phyloP scores from a whole-genome alignment of 2,113 vertebrate genomes.

The Salvelinus fontinalis region DNA sequence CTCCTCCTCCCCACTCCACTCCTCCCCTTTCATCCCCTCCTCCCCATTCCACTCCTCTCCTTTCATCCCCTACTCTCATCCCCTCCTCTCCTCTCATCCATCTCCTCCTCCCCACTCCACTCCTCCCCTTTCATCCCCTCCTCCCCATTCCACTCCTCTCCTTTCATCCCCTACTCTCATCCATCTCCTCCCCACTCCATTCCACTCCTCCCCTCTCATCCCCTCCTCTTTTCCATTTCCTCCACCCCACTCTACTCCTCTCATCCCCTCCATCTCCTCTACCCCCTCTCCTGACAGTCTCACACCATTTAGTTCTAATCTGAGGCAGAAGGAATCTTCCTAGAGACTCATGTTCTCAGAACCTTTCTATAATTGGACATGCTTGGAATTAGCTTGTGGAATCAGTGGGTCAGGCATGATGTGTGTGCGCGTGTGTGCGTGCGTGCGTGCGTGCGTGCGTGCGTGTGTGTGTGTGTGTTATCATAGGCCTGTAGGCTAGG shows the following conservation, averaged over 20 bases:
- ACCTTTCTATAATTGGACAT: conserved; percentile 15
- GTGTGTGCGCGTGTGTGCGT: not conserved
- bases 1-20: not conserved
- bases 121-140: not conserved
- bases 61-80: not conserved
- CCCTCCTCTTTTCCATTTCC: not conserved
- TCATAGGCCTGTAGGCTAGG: not conserved
- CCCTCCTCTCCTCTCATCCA: no score
- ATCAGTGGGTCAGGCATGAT: conserved; percentile 1
- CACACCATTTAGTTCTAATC: not conserved
- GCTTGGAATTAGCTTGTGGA: conserved; percentile 6
- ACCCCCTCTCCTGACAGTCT: not conserved
- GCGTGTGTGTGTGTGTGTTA: not conserved
- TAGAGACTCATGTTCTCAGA: conserved; percentile 8
- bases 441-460: no score
- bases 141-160: no score
- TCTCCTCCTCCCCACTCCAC: no score
- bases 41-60: no score
- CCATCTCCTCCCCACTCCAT: no score
- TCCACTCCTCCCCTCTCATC: no score
- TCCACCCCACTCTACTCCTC: no score
- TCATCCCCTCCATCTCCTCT: not conserved
- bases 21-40: not conserved
- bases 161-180: conserved; percentile 10
- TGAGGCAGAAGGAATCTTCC: not conserved